phyloP scores from a whole-genome alignment of 2,113 vertebrate species.

The Tyrannus savana region DNA sequence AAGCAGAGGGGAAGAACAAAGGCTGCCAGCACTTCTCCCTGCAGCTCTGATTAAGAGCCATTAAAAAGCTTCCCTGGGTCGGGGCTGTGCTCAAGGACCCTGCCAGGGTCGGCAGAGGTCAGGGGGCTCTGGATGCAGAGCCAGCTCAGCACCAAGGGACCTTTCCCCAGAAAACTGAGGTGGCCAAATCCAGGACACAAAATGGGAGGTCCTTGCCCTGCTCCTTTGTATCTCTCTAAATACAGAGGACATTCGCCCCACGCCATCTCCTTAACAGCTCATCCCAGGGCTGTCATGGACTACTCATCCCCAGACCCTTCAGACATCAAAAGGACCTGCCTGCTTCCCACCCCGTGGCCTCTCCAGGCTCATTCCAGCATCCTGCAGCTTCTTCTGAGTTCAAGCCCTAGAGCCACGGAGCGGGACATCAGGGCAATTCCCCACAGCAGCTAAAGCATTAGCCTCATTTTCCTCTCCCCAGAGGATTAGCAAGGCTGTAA shows the following conservation, averaged over 20 bases:
- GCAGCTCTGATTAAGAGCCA: not conserved
- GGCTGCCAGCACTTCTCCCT: not conserved
- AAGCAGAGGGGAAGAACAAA: not conserved
- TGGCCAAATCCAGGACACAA: rapidly evolving
- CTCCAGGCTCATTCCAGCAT: not conserved
- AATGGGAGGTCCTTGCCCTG: not conserved
- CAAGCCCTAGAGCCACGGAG: not conserved
- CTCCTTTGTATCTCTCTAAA: not conserved
- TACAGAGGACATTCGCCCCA: not conserved
- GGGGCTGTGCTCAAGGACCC: not conserved
- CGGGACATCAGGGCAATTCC: not conserved
- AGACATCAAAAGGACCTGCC: constrained; percentile 38
- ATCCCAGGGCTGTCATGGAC: not conserved
- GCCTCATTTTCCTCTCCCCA: constrained; percentile 36
- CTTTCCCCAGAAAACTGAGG: not conserved
- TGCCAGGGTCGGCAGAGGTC: not conserved
- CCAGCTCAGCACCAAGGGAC: not conserved
- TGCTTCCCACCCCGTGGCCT: not conserved
- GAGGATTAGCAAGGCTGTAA: constrained; percentile 42
- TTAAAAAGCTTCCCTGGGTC: not conserved
- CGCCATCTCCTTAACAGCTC: not conserved
- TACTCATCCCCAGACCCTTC: constrained; percentile 30
- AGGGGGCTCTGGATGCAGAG: not conserved
- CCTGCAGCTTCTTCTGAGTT: not conserved
- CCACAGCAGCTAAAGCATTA: not conserved